Evolutionary conservation across 1,140 invertebrate species (phyloP).

Genomic region (Scylla paramamosain): DNA sequence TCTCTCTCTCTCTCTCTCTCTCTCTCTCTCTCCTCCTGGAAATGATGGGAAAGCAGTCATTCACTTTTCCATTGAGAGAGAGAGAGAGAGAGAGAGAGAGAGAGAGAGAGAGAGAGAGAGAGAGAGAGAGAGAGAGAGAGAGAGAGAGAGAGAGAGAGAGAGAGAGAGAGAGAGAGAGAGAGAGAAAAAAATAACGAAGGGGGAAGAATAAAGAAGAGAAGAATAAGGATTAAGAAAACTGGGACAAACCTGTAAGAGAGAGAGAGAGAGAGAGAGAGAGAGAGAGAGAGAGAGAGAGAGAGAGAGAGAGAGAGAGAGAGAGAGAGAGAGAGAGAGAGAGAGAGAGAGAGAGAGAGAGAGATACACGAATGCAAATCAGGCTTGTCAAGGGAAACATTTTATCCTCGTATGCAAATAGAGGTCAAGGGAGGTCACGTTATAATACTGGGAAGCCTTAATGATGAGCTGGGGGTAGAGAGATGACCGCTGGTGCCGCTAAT

Average conservation of each 20-base stretch:
- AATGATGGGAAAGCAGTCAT: too few species aligned
- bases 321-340: too few species aligned
- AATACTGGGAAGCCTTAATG: background rate
- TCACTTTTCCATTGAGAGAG: too few species aligned
- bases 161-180: background rate
- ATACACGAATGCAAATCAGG: background rate
- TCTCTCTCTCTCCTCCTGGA: too few species aligned
- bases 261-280: background rate
- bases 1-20: too few species aligned
- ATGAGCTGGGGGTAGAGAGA: background rate
- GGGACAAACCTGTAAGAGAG: background rate
- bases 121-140: background rate
- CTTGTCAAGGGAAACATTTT: background rate
- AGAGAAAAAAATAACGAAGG: background rate
- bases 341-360: too few species aligned
- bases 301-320: background rate
- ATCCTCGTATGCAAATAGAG: background rate
- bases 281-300: background rate
- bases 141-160: background rate
- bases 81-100: too few species aligned
- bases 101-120: too few species aligned
- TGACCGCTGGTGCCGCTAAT: background rate
- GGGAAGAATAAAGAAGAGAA: background rate
- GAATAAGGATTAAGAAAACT: background rate
- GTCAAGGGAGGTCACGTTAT: background rate